phyloP scores from a whole-genome alignment of 1,140 invertebrate genomes.

The Caenorhabditis tropicalis region DNA sequence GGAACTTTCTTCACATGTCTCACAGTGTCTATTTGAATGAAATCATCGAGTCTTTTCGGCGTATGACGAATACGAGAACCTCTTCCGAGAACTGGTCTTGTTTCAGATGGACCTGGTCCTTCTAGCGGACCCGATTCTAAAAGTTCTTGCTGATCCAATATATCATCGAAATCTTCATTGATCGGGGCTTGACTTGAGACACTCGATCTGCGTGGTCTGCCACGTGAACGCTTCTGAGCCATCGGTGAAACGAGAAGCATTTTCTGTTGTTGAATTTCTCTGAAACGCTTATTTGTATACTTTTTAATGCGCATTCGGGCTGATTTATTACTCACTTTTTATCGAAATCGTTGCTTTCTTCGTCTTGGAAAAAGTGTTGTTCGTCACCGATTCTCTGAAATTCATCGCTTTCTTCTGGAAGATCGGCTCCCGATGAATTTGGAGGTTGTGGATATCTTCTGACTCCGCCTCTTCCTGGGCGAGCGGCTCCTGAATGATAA shows the following conservation, averaged over 20 bases:
- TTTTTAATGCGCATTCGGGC: too few relatives aligned
- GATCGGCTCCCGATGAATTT: too few relatives aligned
- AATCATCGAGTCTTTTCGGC: neutral
- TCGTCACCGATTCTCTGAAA: too few relatives aligned
- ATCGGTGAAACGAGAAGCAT: neutral
- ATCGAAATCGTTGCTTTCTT: too few relatives aligned
- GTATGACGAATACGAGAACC: neutral
- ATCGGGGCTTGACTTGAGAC: neutral
- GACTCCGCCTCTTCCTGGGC: too few relatives aligned
- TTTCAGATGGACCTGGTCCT: neutral
- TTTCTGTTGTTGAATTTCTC: slow-evolving; percentile 13
- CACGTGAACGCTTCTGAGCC: neutral
- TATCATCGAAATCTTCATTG: neutral
- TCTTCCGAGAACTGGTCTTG: neutral
- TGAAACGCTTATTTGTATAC: neutral
- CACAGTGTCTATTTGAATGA: neutral
- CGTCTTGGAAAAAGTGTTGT: too few relatives aligned
- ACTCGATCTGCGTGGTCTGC: neutral
- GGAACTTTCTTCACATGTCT: too few relatives aligned
- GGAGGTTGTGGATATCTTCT: too few relatives aligned
- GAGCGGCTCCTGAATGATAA: too few relatives aligned
- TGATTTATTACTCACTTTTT: too few relatives aligned
- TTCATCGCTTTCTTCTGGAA: too few relatives aligned
- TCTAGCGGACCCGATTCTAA: neutral
- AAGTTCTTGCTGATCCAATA: neutral